Evolutionary conservation across 2,888 invertebrate genomes (phyloP), one percentile per base, ranked within the genome.

Genomic region (Zaprionus lineosus): DNA sequence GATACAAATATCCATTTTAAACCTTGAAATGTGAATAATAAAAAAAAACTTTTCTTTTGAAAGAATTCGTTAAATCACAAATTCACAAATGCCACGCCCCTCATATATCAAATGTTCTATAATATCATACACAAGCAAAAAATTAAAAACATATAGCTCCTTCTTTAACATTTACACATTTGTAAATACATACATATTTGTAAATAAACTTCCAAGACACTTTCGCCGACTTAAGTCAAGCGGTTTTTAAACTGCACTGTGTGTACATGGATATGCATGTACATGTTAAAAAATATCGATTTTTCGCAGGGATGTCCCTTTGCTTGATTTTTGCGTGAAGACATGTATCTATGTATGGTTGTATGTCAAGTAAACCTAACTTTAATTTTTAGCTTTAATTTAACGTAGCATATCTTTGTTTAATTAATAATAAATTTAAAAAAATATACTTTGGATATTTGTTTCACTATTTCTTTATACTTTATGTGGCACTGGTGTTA

Each of bases 271-370:
- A 44, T n/a, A 44, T 46, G 28, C 36, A 57, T 43, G 24, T 39
- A 33, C 31, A 19, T 26, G 12, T 33, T 24, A 24, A 59, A 47
- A 46, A 66, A 40, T 72, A 68, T 73, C 73, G 73, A 69, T 69
- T 73, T 73, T 69, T 69, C 68, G 24, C 73, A 73, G 47, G 47
- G 21, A 52, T 18, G 37, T 37, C 26, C n/a, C 16, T 21, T 11
- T 29, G 14, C 8, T 34, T 33, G 24, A 44, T 11, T 48, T 19
- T 48, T 40, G 18, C 26, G 39, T 18, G 19, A 44, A 37, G 44
- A 26, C 15, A 52, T 36, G 8, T 43, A 29, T 21, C 43, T 37
- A 46, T 19, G 16, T 36, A 43, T 15, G 19, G 3, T n/a, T n/a
- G n/a, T n/a, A n/a, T n/a, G n/a, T n/a, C n/a, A n/a, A n/a, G n/a